Base-by-base conservation (phyloP, 2,888 invertebrate species). In the Nemurella pictetii region DNA sequence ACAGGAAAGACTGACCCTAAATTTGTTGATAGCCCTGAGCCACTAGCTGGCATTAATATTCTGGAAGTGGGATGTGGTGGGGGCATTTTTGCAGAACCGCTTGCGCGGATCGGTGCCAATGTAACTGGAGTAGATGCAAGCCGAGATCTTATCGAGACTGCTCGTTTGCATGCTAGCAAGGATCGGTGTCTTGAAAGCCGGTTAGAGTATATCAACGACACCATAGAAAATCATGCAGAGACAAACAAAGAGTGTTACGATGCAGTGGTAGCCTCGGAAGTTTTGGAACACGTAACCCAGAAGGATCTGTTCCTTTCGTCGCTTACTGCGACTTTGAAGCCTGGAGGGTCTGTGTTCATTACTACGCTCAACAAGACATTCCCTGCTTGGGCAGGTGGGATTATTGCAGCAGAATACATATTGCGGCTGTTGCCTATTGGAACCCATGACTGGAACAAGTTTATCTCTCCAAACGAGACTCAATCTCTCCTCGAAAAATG, bases 51-150 rank as follows among this genome's bases (percentile, higher is more conserved):
- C 20, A 89, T 94, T 29, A 92, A 92, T 35, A 93, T 98, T 85
- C 89, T 98, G 30, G 98, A 99, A 92, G 94, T 98, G 84, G 99
- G 98, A 0, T 98, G 98, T 90, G 99, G 99, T 35, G 98, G 96
- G 75, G 97, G 98, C 0, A 92, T 97, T 85, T 89, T 96, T 3
- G 91, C 94, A 12, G 95, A 96, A 93, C 93, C 95, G 35, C 91
- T 98, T 84, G 95, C 96, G 0, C 93, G 95, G 88, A 90, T 98
- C 28, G 97, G 97, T 78, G 97, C 96, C 0, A 89, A 91, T 73
- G 94, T 98, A 0, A 95, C 94, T 0, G 98, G 96, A 9, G 91
- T 98, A 30, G 98, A 98, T 91, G 94, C 96, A 2, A 94, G 95
- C 77, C 89, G 91, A 73, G 94, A 95, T 73, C 91, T 96, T 30